Evolutionary conservation across 2,888 invertebrate species (phyloP), one percentile per base, ranked within the genome.

Genomic region (Falcaria lacertinaria): DNA sequence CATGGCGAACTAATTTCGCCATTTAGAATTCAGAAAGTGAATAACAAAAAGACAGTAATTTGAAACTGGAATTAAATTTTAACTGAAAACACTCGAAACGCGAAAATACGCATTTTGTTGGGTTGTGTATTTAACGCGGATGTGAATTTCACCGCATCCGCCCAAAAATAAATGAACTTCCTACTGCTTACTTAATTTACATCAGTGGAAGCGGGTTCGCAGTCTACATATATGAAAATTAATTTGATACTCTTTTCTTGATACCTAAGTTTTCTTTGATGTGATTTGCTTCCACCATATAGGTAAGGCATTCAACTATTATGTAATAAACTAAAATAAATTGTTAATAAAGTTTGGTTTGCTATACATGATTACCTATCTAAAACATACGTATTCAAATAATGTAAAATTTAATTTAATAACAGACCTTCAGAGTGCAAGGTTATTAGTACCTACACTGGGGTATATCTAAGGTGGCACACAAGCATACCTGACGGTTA

Each of bases 141-240:
- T 86, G 84, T 81, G 83, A 80, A 85, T 80, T 85, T 79, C 79
- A 74, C 83, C 82, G 79, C 86, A 81, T 86, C 88, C 86, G 84
- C 73, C 84, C 82, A 87, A 86, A 87, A 88, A 86, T 86, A 86
- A 87, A 87, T 83, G 85, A 86, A 83, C 80, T 83, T 86, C 86
- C 87, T 88, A 88, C 88, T 86, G 87, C 83, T 83, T 83, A 83
- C 82, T 87, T 86, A 87, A 88, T 86, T 85, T 82, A 84, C 80
- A 77, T 66, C 74, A 73, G 74, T 73, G 74, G 68, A 65, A 70
- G 64, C 74, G 72, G 72, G 78, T 73, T 79, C 75, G 72, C 74
- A 70, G 70, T 70, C 70, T 70, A 80, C 80, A 84, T 84, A 80
- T 79, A 86, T 87, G 85, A 82, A 84, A 81, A 83, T 82, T 84